phyloP scores from a whole-genome alignment of 1,140 invertebrate genomes.

The Cydia strobilella region DNA sequence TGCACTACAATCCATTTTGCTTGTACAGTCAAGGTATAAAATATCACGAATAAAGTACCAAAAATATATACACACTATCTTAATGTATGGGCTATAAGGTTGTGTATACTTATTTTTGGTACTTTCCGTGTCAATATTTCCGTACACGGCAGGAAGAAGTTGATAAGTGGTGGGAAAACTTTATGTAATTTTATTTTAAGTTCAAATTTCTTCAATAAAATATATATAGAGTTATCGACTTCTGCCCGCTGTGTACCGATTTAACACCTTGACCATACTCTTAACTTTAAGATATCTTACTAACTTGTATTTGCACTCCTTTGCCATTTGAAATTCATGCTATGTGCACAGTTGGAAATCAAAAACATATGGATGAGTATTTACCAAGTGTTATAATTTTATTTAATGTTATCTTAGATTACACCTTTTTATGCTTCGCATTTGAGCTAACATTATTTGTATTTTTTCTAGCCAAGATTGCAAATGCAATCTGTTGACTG shows the following conservation, averaged over 20 bases:
- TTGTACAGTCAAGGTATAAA: background rate
- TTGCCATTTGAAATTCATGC: slow-evolving; percentile 45
- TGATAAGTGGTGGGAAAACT: too few species aligned
- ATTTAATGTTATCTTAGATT: slow-evolving; percentile 28
- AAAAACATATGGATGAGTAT: slow-evolving; percentile 26
- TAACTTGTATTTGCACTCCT: background rate
- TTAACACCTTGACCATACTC: background rate
- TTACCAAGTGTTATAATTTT: slow-evolving; percentile 23
- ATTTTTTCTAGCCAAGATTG: slow-evolving; percentile 47
- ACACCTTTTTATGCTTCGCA: slow-evolving; percentile 10
- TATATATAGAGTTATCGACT: too few species aligned
- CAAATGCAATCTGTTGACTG: slow-evolving; percentile 3
- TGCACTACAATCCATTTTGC: background rate
- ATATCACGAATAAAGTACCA: background rate
- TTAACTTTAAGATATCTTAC: background rate
- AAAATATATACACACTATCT: background rate
- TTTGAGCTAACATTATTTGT: slow-evolving; percentile 48
- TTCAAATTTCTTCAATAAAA: too few species aligned
- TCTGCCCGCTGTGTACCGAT: too few species aligned
- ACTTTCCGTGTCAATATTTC: background rate
- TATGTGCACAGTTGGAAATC: slow-evolving; percentile 50
- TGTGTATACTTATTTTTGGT: too few species aligned
- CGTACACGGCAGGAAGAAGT: too few species aligned
- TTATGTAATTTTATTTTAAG: too few species aligned
- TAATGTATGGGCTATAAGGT: too few species aligned